Conservation (phyloP, 2,888 invertebrate genomes). For the Capitulum mitella region DNA sequence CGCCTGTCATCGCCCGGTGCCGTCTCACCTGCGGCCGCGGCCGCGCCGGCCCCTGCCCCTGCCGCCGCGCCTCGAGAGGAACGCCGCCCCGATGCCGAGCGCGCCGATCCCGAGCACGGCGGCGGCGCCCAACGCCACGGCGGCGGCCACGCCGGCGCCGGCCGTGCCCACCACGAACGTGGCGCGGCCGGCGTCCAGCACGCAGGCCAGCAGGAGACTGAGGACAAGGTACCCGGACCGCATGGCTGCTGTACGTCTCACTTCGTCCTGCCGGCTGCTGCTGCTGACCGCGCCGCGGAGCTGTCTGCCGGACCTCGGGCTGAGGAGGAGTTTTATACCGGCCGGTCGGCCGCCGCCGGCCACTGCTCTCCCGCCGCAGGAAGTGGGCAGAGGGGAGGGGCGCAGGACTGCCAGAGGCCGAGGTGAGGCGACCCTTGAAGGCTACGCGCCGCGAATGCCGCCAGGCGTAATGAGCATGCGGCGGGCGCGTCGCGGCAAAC, state of each 20-base stretch:
- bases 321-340: too few relatives aligned
- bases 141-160: background rate
- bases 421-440: too few relatives aligned
- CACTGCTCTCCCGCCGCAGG: too few relatives aligned
- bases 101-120: background rate
- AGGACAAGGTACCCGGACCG: constrained; percentile 4
- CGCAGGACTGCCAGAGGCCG: too few relatives aligned
- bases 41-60: background rate
- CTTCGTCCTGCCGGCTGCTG: background rate
- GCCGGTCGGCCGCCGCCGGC: too few relatives aligned
- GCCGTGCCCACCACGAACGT: background rate
- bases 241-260: constrained; percentile 6
- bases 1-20: background rate
- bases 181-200: background rate
- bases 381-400: too few relatives aligned
- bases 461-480: too few relatives aligned
- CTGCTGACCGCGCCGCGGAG: too few relatives aligned
- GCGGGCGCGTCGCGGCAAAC: too few relatives aligned
- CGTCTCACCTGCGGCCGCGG: background rate
- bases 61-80: background rate
- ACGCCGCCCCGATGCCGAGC: background rate
- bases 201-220: constrained; percentile 3
- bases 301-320: too few relatives aligned
- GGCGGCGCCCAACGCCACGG: background rate
- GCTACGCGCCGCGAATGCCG: too few relatives aligned